These are phyloP conservation scores for Garra rufa DNA, from an alignment of 2,113 vertebrate genomes.

Conservation along the genomic window DNA sequence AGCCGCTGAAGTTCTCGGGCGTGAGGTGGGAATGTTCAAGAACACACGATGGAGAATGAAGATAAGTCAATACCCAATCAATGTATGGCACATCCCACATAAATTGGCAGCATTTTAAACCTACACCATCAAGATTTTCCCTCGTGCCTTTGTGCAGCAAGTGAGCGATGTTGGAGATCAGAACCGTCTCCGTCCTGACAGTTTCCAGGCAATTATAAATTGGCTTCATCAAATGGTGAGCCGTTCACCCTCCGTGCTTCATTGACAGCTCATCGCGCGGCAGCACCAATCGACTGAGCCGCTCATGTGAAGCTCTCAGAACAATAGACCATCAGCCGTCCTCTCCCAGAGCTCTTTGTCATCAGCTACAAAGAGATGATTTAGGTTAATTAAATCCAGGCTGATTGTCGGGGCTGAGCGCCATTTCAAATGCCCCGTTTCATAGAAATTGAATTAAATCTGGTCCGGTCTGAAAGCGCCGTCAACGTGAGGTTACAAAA, in stretches of 20 bases:
- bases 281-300: constrained; percentile 68
- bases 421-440: constrained; percentile 62
- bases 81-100: background rate
- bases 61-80: background rate
- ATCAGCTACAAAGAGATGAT: constrained; percentile 77
- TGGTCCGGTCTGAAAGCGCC: constrained; percentile 51
- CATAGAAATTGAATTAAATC: constrained; percentile 75
- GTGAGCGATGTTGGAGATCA: background rate
- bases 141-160: background rate
- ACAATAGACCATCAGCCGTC: constrained; percentile 77
- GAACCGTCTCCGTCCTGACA: constrained; percentile 32
- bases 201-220: constrained; percentile 56
- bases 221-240: constrained; percentile 49
- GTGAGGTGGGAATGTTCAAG: constrained; percentile 81
- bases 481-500: constrained; percentile 48
- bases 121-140: background rate
- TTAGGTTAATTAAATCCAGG: constrained; percentile 78
- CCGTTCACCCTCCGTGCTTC: constrained; percentile 54
- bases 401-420: constrained; percentile 66
- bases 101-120: background rate
- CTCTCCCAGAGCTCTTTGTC: constrained; percentile 73
- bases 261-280: constrained; percentile 58
- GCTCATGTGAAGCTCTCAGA: constrained; percentile 66
- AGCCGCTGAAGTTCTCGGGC: constrained; percentile 83
- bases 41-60: background rate